These are phyloP conservation scores for Platysternon megacephalum DNA, from an alignment of 2,113 vertebrate genomes.

Conservation along the genomic window DNA sequence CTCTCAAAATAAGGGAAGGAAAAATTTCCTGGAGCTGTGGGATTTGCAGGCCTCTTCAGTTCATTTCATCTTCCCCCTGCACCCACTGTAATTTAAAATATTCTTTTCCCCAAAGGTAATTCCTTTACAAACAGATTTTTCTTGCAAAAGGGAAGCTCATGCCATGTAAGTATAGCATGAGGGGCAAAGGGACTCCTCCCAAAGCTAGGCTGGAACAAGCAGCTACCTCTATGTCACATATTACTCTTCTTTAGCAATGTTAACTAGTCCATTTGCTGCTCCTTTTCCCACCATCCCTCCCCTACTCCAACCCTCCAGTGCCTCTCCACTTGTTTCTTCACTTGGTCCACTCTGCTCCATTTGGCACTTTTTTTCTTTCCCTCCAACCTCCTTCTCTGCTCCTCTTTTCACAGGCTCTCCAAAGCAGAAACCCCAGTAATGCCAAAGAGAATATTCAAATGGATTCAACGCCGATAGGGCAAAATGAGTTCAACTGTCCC, in stretches of 20 bases:
- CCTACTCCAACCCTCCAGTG: not conserved
- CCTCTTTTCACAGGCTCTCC: not conserved
- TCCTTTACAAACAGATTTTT: not conserved
- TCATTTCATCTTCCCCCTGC: slow-evolving; percentile 26
- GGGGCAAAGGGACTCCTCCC: not conserved
- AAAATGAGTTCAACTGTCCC: not conserved
- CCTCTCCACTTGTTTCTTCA: not conserved
- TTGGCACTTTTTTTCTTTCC: not conserved
- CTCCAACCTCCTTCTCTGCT: no score
- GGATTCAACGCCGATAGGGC: no score
- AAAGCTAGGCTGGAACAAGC: not conserved
- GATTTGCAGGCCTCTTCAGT: not conserved
- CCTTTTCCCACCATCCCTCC: not conserved
- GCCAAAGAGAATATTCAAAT: not conserved
- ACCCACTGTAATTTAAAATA: not conserved
- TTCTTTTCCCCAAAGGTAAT: not conserved
- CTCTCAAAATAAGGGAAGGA: not conserved
- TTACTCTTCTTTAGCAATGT: not conserved
- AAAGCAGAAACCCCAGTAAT: not conserved
- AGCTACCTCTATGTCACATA: rapidly evolving
- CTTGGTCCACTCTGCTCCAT: not conserved
- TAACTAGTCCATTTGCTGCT: not conserved
- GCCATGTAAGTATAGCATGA: not conserved
- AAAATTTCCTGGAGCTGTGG: not conserved
- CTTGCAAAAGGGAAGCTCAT: not conserved